Evolutionary conservation across 2,888 invertebrate species (phyloP), one percentile per base, ranked within the genome.

Genomic region (Epinotia nisella): DNA sequence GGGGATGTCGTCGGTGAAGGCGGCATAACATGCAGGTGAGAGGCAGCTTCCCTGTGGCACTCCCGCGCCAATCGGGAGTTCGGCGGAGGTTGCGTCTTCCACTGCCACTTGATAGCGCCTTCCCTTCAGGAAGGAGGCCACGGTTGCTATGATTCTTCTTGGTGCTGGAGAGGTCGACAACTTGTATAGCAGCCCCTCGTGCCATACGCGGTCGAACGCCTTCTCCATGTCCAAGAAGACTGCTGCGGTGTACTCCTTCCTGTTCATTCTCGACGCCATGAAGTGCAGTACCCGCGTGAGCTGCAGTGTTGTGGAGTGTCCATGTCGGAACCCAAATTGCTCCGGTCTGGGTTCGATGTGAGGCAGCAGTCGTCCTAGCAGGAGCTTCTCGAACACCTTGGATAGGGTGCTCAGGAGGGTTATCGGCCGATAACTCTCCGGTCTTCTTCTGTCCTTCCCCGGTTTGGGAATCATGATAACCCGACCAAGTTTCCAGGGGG

Each of bases 81-180:
- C 59, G 0, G 67, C n/a, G 0, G 79, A 80, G 5, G 58, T 24
- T 1, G 58, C 58, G 7, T 74, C 66, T 15, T 79, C 75, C 1
- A 80, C 74, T 49, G 71, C 71, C 0, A 83, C 82, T 55, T 69
- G 66, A 35, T 82, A 81, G 2, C 56, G 56, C 61, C 81, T 65
- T 2, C 81, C 74, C 7, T 13, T 21, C 3, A 84, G 67, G 66
- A 79, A 84, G 7, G 76, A 75, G 9, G 65, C 29, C 0, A 85
- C 71, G 2, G 82, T 71, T 74, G 77, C 75, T 0, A 79, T 75
- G 5, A 71, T 13, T 35, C 69, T 51, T 0, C 64, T 24, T 11
- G 71, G 65, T 9, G 65, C 24, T 0, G 65, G 24, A 5, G 74
- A 55, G 29, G 35, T 51, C 5, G 64, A 45, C 17, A 73, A 4